Conservation (phyloP, 2,888 invertebrate genomes). For the Stictocephala bisonia region DNA sequence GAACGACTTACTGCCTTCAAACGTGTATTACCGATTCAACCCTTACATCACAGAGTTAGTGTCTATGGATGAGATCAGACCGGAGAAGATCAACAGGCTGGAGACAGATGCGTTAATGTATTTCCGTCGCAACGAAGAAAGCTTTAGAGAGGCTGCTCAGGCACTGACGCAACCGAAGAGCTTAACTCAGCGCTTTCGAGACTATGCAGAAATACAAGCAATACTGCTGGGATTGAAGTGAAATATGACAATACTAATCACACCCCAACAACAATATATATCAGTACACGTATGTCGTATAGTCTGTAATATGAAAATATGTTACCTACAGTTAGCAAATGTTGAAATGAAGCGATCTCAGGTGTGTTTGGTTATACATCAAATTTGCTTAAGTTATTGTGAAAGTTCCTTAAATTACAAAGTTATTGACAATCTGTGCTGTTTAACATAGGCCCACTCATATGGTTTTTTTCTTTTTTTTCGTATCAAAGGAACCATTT, state of each 20-base stretch:
- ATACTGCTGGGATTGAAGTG: constrained; percentile 51
- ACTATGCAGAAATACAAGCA: constrained; percentile 65
- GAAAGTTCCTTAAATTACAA: too few relatives aligned
- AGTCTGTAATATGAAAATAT: too few relatives aligned
- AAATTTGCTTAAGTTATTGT: too few relatives aligned
- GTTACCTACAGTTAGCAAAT: too few relatives aligned
- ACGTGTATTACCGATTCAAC: constrained; percentile 86
- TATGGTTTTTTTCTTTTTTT: too few relatives aligned
- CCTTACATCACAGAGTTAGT: constrained; percentile 86
- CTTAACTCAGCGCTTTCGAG: constrained; percentile 64
- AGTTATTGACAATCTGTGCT: too few relatives aligned
- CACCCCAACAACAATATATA: not conserved
- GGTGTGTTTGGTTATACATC: too few relatives aligned
- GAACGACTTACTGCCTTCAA: constrained; percentile 78
- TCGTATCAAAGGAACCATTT: too few relatives aligned
- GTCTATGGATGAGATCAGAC: constrained; percentile 82
- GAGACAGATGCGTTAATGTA: constrained; percentile 83
- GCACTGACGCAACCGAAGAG: constrained; percentile 65
- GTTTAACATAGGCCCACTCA: too few relatives aligned
- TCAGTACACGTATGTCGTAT: too few relatives aligned
- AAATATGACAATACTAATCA: not conserved
- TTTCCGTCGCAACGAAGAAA: constrained; percentile 81
- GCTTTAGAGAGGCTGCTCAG: constrained; percentile 74
- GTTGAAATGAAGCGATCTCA: too few relatives aligned
- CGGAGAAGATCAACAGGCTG: constrained; percentile 76